Evolutionary conservation across 2,888 invertebrate genomes (phyloP), one percentile per base, ranked within the genome.

Genomic region (Elmis aenea): DNA sequence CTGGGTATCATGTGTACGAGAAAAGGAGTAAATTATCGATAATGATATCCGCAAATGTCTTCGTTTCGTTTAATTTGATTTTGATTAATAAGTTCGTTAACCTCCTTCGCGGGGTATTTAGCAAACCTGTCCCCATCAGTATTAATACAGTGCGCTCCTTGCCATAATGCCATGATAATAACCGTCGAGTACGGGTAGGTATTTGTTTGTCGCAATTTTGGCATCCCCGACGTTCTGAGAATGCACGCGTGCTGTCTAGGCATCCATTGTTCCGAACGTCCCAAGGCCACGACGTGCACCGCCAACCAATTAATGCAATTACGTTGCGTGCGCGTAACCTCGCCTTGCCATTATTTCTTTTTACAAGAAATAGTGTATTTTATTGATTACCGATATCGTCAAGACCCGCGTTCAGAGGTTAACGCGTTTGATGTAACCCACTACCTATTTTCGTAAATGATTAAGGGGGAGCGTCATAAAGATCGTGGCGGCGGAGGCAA

Each of bases 191-290:
- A 38, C 30, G 37, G 11, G 20, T 9, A 38, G 22, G 42, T 37
- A 42, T 41, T 32, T 40, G 35, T 36, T 50, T 45, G 47, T 48
- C 54, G 51, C 55, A 55, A 51, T 54, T 57, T 56, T 51, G 54
- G 50, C 54, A 55, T 57, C 50, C 50, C 48, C 48, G 45, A 54
- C 53, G 50, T 50, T 53, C 47, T 38, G 46, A 44, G 51, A 53
- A 55, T 56, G 51, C 55, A 54, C 48, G 45, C 45, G 46, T 42
- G 24, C 33, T 30, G 50, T 50, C 49, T 46, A 41, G 46, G 41
- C 42, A 34, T 31, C 50, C 47, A 54, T 51, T 53, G 52, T 51
- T 52, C 39, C 27, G 40, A 30, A 42, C 23, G 15, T 18, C 18
- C 27, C 54, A 52, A 54, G 52, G 54, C 43, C 50, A 49, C 36